These are phyloP conservation scores for Phasia obesa DNA, from an alignment of 2,888 invertebrate species.

Conservation along the genomic window DNA sequence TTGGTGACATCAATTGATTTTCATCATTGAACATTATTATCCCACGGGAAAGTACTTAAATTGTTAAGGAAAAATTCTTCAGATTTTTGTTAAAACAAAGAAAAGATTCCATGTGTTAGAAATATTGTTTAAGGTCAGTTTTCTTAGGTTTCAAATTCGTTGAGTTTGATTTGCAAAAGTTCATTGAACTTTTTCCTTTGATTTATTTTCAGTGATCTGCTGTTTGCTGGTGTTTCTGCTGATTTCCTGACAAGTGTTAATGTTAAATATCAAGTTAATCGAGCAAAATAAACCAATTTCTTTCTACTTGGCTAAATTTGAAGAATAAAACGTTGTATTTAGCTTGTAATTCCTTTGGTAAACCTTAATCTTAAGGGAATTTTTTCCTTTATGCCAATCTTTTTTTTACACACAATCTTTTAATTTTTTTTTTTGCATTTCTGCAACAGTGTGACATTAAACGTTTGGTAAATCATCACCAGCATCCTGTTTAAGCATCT, in stretches of 20 bases:
- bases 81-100: not conserved
- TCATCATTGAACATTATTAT: constrained; percentile 61
- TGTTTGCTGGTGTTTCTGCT: constrained; percentile 8
- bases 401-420: constrained; percentile 41
- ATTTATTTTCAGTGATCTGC: not conserved
- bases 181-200: constrained; percentile 31
- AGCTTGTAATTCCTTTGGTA: constrained; percentile 69
- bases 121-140: constrained; percentile 56
- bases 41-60: constrained; percentile 63
- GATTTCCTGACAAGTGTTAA: constrained; percentile 62
- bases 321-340: constrained; percentile 49
- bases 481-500: constrained; percentile 23
- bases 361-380: constrained; percentile 70
- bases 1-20: constrained; percentile 68
- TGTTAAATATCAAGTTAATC: constrained; percentile 78
- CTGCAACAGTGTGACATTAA: constrained; percentile 65
- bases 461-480: constrained; percentile 54
- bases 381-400: constrained; percentile 50
- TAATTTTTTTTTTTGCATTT: constrained; percentile 47
- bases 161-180: not conserved
- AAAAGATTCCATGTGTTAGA: constrained; percentile 9
- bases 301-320: constrained; percentile 77
- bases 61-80: not conserved
- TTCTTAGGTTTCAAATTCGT: not conserved
- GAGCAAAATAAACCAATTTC: constrained; percentile 81